phyloP scores from a whole-genome alignment of 1,140 invertebrate genomes.

The Homalodisca vitripennis region DNA sequence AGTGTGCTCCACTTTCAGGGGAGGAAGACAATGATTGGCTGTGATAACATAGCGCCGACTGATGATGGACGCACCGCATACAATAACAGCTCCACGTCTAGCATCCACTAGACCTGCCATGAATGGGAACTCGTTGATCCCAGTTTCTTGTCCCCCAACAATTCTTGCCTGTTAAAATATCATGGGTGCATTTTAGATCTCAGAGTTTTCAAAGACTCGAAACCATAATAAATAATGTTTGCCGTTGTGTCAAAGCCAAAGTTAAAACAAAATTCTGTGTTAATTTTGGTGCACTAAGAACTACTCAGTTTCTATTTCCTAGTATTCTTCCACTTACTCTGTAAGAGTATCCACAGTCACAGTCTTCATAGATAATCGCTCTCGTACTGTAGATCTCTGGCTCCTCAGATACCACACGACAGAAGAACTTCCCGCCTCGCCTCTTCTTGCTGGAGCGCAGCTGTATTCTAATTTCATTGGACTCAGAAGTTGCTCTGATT shows the following conservation, averaged over 20 bases:
- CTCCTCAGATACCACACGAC: background rate
- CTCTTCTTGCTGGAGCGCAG: constrained; percentile 23
- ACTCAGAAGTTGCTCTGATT: background rate
- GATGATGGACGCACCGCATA: constrained; percentile 40
- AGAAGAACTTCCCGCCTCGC: constrained; percentile 15
- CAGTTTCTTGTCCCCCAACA: constrained; percentile 58
- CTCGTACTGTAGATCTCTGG: background rate
- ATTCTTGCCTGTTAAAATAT: constrained; percentile 53
- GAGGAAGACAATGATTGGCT: constrained; percentile 36
- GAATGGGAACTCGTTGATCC: constrained; percentile 63
- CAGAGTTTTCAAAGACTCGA: too few relatives aligned
- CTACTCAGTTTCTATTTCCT: too few relatives aligned
- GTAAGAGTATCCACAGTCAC: constrained; percentile 30
- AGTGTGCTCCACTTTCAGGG: constrained; percentile 33
- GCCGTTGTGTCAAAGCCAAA: too few relatives aligned
- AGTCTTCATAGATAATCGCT: background rate
- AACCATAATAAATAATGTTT: too few relatives aligned
- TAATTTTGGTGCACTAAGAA: too few relatives aligned
- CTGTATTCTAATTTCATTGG: constrained; percentile 23
- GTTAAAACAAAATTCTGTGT: too few relatives aligned
- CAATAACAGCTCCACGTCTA: constrained; percentile 48
- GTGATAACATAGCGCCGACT: constrained; percentile 36
- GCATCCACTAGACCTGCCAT: constrained; percentile 59
- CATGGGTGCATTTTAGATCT: too few relatives aligned
- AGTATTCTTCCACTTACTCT: too few relatives aligned